phyloP scores from a whole-genome alignment of 2,113 vertebrate genomes.

The Serilophus lunatus region DNA sequence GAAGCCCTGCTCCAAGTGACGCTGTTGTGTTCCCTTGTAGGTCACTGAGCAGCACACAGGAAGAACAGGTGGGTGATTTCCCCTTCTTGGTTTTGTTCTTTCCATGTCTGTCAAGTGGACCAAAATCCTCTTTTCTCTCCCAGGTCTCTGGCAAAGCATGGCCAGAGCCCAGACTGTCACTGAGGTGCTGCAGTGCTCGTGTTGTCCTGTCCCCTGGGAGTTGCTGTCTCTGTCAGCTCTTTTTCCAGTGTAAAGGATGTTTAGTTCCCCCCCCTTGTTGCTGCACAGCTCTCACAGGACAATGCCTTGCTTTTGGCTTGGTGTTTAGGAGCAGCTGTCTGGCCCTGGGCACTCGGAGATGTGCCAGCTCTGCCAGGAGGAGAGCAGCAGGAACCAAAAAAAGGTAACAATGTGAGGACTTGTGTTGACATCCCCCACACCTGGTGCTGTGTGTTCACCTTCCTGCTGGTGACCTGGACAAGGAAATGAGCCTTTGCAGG shows the following conservation, averaged over 20 bases:
- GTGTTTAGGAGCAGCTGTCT: constrained; percentile 67
- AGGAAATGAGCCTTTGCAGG: not conserved
- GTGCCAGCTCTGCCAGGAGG: constrained; percentile 82
- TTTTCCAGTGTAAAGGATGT: not conserved
- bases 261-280: not conserved
- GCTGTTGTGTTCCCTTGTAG: constrained; percentile 31
- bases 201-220: not conserved
- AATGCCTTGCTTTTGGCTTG: not conserved
- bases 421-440: fast-evolving
- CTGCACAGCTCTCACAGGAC: not conserved
- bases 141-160: fast-evolving
- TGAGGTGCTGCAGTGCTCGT: not conserved
- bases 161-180: not conserved
- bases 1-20: not conserved
- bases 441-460: fast-evolving
- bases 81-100: not conserved
- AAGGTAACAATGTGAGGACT: constrained; percentile 74
- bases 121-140: not conserved
- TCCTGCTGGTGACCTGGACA: not conserved
- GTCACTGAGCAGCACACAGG: not conserved
- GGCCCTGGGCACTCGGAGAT: constrained; percentile 49
- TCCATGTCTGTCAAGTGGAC: not conserved
- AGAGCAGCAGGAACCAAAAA: constrained; percentile 67
- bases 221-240: not conserved
- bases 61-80: constrained; percentile 58